Conservation (phyloP, 2,888 invertebrate species). For the Antitype chi region DNA sequence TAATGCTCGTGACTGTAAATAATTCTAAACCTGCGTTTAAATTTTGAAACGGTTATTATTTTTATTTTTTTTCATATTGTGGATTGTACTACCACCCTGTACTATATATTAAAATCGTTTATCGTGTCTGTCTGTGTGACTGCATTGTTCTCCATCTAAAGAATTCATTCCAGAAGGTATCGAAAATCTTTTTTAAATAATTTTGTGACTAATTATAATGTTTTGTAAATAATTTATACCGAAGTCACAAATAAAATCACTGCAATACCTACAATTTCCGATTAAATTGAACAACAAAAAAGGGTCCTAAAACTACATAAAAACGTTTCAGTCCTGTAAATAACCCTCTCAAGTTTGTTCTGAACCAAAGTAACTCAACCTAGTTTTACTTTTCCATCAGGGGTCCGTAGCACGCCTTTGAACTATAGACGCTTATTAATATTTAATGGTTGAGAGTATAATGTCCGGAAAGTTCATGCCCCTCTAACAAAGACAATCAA, state of each 20-base stretch:
- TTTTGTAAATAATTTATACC: neutral
- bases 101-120: neutral
- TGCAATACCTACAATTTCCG: neutral
- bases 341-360: conserved; percentile 14
- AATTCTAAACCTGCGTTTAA: neutral
- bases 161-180: neutral
- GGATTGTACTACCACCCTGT: too few species aligned
- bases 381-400: conserved; percentile 43
- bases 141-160: neutral
- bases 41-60: too few species aligned
- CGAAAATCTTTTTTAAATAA: neutral
- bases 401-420: conserved; percentile 25
- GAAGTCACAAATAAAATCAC: neutral
- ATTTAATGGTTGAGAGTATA: conserved; percentile 39
- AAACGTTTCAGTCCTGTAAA: conserved; percentile 16
- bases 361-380: conserved; percentile 23
- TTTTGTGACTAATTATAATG: neutral
- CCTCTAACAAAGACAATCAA: conserved; percentile 31
- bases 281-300: neutral
- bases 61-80: too few species aligned
- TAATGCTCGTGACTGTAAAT: too few species aligned
- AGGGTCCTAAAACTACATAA: conserved; percentile 3
- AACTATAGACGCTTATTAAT: conserved; percentile 40
- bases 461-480: conserved; percentile 27
- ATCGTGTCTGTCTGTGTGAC: neutral